Conservation (phyloP, 2,797 vertebrate species). For the Gallinago stenura region DNA sequence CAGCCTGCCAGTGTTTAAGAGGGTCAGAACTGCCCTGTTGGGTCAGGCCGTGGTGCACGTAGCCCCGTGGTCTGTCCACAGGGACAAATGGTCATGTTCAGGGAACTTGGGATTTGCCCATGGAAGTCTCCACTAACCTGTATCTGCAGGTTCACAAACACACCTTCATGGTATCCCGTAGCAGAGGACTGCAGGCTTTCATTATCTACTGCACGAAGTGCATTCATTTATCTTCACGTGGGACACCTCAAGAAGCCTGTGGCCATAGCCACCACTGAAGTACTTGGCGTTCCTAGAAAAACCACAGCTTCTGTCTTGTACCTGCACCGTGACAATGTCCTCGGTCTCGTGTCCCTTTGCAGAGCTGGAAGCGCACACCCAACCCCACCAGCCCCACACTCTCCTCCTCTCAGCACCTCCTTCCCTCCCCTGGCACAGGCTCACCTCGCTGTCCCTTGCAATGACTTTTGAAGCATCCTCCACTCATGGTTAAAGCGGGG, state of each 20-base stretch:
- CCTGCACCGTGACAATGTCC: neutral
- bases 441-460: neutral
- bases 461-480: neutral
- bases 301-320: neutral
- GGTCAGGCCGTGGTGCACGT: accelerated
- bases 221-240: neutral
- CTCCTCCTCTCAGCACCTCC: neutral
- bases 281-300: accelerated
- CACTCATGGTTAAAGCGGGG: too few species aligned
- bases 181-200: neutral
- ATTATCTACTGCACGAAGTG: neutral
- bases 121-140: neutral
- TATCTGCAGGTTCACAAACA: neutral
- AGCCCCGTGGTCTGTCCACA: neutral
- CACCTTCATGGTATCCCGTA: accelerated
- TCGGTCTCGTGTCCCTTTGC: neutral
- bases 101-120: neutral
- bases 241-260: neutral
- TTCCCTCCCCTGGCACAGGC: neutral
- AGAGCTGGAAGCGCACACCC: neutral
- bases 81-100: too few species aligned
- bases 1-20: neutral
- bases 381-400: neutral
- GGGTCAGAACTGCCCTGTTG: neutral
- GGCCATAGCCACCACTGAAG: neutral